Base-by-base conservation (phyloP, 2,113 vertebrate genomes). In the Rhinogobius similis region DNA sequence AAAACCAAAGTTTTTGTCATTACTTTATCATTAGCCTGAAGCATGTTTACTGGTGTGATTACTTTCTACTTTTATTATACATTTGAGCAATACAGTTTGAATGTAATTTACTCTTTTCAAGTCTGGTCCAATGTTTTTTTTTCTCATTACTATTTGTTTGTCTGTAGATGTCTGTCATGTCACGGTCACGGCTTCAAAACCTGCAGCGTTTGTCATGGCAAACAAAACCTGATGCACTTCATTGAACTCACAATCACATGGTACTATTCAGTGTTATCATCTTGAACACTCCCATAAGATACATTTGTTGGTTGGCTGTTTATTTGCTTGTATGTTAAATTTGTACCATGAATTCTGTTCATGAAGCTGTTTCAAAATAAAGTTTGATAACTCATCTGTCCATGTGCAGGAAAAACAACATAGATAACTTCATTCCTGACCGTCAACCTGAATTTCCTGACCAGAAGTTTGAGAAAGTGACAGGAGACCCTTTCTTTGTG, bases 381-480 rank as follows among this genome's bases (percentile, higher is more conserved):
- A 52, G 20, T 23, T 10, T 52, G n/a, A 52, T 62, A 0, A 62
- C 5, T 62, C 11, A 46, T 16, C 70, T 21, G 5, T 68, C 1
- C 65, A 16, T 68, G 16, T 73, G 2, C 10, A 95, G 95, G 95
- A 95, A 92, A 78, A 95, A 93, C 84, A 89, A 92, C 20, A n/a
- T 93, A 5, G 84, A 80, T 29, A 86, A 93, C 46, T 94, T 93
- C 65, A 87, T 96, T 50, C 93, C 94, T 0, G 93, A 94, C 77
- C 93, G 87, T 0, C 89, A 89, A 18, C 89, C 90, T 2, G 86
- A 90, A 39, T 95, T 95, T 56, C 94, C 95, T 0, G 64, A 78
- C 61, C 88, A 93, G 88, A 91, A 93, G 64, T 94, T 97, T 20
- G 82, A 88, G 66, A 91, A 90, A 65, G 94, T 94, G 81, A 90